A percentile compares a stretch with the other conserved stretches of the same genome.
These are phyloP conservation scores for Siderastrea siderea DNA, from an alignment of 92 coral and sea anemone genomes.

Conservation along the genomic window DNA sequence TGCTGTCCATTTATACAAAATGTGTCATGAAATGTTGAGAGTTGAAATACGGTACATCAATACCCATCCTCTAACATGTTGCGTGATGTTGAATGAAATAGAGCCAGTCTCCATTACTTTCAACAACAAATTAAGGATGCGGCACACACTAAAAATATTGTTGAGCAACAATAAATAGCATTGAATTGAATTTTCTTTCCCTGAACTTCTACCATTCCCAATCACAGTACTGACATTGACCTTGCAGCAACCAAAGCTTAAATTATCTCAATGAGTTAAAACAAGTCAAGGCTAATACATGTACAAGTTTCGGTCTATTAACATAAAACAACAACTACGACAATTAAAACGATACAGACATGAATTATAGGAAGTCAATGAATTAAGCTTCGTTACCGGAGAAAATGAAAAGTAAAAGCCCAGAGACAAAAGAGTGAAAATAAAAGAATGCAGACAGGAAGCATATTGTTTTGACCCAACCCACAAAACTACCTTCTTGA, in stretches of 20 bases:
- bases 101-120: no score
- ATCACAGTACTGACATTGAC: neutral
- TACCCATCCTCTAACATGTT: no score
- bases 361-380: neutral
- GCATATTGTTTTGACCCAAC: neutral
- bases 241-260: neutral
- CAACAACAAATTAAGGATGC: no score
- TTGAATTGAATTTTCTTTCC: neutral
- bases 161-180: neutral
- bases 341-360: neutral
- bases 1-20: no score
- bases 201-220: neutral
- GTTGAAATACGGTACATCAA: no score
- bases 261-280: no score
- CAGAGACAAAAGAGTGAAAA: neutral
- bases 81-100: no score
- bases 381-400: neutral
- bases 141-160: no score
- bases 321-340: neutral
- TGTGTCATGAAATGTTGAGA: no score
- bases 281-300: no score
- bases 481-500: constrained; percentile 73
- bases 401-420: neutral
- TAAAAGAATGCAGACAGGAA: neutral
- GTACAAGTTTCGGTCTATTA: neutral